Evolutionary conservation across 2,113 vertebrate species (phyloP).

Genomic region (Channa argus): DNA sequence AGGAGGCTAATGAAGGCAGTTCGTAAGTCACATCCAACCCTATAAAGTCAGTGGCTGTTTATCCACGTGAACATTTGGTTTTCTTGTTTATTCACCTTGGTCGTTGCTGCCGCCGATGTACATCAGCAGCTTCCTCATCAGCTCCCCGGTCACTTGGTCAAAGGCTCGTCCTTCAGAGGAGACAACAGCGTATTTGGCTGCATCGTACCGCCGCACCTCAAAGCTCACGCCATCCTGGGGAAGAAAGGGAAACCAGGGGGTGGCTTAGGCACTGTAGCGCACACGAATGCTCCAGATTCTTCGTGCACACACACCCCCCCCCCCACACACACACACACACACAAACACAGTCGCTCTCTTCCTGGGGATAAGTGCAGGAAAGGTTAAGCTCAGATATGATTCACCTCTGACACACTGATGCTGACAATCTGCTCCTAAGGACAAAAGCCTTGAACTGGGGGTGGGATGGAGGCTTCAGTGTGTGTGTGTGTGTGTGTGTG

Average conservation of each 20-base stretch:
- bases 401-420: conserved; percentile 69
- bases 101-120: conserved; percentile 92
- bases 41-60: too few relatives aligned
- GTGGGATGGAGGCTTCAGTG: conserved; percentile 12
- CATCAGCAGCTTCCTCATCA: conserved; percentile 88
- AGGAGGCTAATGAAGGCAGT: too few relatives aligned
- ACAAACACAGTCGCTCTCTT: conserved; percentile 15
- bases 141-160: conserved; percentile 89
- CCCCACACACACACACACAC: not conserved
- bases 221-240: conserved; percentile 88
- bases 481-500: conserved; percentile 27
- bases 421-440: conserved; percentile 47
- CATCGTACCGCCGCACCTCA: conserved; percentile 88
- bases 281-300: not conserved
- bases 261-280: not conserved
- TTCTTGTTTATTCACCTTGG: conserved; percentile 81
- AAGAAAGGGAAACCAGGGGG: not conserved
- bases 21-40: too few relatives aligned
- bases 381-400: conserved; percentile 50
- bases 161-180: conserved; percentile 87
- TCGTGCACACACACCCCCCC: not conserved
- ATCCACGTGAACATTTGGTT: not conserved
- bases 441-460: conserved; percentile 15
- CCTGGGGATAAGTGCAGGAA: conserved; percentile 5
- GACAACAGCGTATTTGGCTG: conserved; percentile 83